Percentiles rank a stretch among this genome's conserved stretches.
These are phyloP conservation scores for Myzus persicae DNA, from an alignment of 1,140 invertebrate genomes.

Conservation along the genomic window DNA sequence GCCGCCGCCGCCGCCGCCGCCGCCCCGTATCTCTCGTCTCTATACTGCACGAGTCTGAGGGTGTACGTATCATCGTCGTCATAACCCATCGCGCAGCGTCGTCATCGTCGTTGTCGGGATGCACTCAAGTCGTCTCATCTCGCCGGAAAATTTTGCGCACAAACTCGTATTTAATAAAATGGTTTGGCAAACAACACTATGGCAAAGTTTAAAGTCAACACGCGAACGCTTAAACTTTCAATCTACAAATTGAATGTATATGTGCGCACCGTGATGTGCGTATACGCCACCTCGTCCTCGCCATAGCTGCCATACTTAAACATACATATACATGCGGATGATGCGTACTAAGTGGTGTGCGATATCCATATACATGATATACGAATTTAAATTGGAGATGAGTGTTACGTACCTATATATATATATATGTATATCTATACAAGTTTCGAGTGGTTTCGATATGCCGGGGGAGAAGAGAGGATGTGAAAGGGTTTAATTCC, in stretches of 20 bases:
- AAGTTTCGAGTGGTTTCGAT: slow-evolving; percentile 36
- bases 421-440: not conserved
- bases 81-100: not conserved
- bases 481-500: slow-evolving; percentile 37
- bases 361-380: not conserved
- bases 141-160: not conserved
- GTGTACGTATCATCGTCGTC: not conserved
- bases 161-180: not conserved
- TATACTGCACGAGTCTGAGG: not conserved
- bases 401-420: slow-evolving; percentile 21
- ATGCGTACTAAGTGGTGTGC: not conserved
- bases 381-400: slow-evolving; percentile 46
- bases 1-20: too few relatives aligned
- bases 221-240: slow-evolving; percentile 25
- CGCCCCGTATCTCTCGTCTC: not conserved
- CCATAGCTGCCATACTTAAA: not conserved
- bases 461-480: too few relatives aligned
- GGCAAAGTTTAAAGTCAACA: slow-evolving; percentile 56
- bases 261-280: not conserved
- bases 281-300: not conserved
- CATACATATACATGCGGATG: not conserved
- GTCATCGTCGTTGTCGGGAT: not conserved
- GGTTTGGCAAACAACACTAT: slow-evolving; percentile 36
- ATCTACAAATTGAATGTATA: slow-evolving; percentile 46
- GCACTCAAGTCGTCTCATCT: slow-evolving; percentile 31